phyloP scores from a whole-genome alignment of 2,888 invertebrate species.

The Rambutsinella grinnellia region DNA sequence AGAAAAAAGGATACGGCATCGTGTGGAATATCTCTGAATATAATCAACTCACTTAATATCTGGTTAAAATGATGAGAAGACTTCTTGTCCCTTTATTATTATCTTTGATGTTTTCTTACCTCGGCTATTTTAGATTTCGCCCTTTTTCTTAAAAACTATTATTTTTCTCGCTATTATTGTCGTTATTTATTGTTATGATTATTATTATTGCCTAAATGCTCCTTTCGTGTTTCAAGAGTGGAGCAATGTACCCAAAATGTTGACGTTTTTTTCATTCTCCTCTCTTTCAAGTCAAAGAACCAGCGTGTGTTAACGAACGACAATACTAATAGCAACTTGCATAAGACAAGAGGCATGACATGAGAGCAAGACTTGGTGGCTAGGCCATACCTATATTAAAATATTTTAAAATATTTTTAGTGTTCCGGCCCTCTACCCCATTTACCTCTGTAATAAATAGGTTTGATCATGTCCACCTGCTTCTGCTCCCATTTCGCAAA shows the following conservation, averaged over 20 bases:
- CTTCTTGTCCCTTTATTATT: too few species aligned
- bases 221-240: not conserved
- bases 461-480: too few species aligned
- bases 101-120: not conserved
- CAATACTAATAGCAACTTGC: not conserved
- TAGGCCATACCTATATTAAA: constrained; percentile 3
- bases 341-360: constrained; percentile 14
- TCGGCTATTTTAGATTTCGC: not conserved
- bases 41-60: too few species aligned
- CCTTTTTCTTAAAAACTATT: not conserved
- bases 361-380: constrained; percentile 46
- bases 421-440: too few species aligned
- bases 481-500: not conserved
- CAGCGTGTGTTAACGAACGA: not conserved
- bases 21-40: too few species aligned
- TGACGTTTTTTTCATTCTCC: too few species aligned
- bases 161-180: not conserved
- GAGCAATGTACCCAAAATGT: not conserved
- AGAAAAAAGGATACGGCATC: constrained; percentile 12
- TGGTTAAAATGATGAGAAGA: too few species aligned
- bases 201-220: not conserved
- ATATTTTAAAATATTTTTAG: too few species aligned
- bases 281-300: not conserved
- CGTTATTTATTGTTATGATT: not conserved
- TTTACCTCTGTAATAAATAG: too few species aligned